Conservation (phyloP, 2,888 invertebrate species). For the Furcula furcula region DNA sequence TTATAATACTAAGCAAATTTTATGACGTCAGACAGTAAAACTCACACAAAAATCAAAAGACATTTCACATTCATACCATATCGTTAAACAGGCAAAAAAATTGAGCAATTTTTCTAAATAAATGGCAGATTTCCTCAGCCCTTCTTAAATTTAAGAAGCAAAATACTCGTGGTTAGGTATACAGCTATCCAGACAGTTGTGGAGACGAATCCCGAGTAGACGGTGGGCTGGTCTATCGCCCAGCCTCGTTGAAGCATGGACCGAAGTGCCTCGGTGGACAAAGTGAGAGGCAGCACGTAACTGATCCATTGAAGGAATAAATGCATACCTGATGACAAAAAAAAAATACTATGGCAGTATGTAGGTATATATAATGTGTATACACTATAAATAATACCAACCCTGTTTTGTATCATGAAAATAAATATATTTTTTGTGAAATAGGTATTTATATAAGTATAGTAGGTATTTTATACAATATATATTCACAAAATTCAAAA, state of each 20-base stretch:
- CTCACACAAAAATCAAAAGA: neutral
- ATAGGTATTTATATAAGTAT: too few relatives aligned
- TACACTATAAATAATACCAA: too few relatives aligned
- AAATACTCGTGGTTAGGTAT: constrained; percentile 87
- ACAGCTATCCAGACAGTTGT: constrained; percentile 90
- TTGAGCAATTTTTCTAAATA: constrained; percentile 1
- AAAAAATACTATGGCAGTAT: too few relatives aligned
- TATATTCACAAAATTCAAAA: too few relatives aligned
- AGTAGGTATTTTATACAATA: too few relatives aligned
- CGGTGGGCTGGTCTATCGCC: constrained; percentile 85
- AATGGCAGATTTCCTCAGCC: constrained; percentile 72
- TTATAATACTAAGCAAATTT: neutral
- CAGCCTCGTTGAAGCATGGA: constrained; percentile 93
- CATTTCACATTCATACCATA: neutral
- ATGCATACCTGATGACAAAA: constrained; percentile 84
- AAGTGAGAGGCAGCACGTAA: constrained; percentile 90
- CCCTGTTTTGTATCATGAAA: too few relatives aligned
- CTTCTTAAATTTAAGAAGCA: constrained; percentile 91
- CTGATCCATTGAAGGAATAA: constrained; percentile 86
- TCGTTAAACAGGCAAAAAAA: neutral
- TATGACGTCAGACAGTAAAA: neutral
- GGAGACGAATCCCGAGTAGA: constrained; percentile 91
- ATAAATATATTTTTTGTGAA: too few relatives aligned
- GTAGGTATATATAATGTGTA: too few relatives aligned
- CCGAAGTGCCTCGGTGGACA: constrained; percentile 93